Percentiles rank a stretch among this genome's conserved stretches.
phyloP scores from a whole-genome alignment of 2,113 vertebrate species.

The Zosterops hypoxanthus region DNA sequence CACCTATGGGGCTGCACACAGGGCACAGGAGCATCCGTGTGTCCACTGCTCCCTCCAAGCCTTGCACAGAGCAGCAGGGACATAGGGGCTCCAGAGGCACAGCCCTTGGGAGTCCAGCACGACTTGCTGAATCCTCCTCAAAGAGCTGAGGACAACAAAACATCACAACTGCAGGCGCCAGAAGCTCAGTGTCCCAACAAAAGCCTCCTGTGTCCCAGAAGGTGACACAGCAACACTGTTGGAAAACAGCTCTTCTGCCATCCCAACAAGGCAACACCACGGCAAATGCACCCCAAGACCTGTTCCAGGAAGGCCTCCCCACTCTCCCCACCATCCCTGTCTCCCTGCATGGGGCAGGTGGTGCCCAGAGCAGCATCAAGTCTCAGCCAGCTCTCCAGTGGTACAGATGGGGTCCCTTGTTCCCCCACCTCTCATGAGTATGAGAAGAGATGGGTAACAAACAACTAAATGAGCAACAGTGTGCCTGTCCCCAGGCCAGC shows the following conservation, averaged over 20 bases:
- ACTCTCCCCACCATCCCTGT: no score
- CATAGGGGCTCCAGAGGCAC: neutral
- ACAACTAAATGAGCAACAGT: neutral
- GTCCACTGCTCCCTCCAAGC: neutral
- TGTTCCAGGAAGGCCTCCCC: neutral
- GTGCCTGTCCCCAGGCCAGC: neutral
- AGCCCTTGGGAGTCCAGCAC: neutral
- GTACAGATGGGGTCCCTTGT: neutral
- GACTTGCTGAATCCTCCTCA: neutral
- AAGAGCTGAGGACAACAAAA: neutral
- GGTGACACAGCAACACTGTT: neutral
- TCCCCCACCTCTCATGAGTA: fast-evolving
- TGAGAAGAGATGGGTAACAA: neutral
- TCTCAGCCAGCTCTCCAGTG: neutral
- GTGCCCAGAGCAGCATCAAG: neutral
- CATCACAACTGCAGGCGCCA: neutral
- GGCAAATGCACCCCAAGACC: neutral
- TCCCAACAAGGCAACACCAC: neutral
- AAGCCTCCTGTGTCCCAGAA: neutral
- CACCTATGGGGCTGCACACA: fast-evolving
- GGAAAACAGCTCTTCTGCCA: neutral
- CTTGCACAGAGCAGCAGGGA: neutral
- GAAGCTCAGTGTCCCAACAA: conserved; percentile 39
- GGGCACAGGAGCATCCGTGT: neutral
- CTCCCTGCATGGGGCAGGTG: neutral